phyloP scores from a whole-genome alignment of 1,140 invertebrate genomes.

The Paramacrobiotus metropolitanus region DNA sequence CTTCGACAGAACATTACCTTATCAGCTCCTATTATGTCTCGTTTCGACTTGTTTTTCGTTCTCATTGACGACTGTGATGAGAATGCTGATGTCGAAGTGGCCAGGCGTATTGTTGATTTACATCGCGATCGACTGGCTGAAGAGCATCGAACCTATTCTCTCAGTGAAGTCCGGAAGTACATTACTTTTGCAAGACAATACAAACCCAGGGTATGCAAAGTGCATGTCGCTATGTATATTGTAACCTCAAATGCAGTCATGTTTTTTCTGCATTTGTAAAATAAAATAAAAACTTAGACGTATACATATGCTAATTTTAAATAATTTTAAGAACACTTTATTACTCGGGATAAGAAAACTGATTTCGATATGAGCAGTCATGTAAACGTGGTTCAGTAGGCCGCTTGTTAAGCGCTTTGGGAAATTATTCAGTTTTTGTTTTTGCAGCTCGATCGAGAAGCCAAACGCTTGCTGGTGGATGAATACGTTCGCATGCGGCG shows the following conservation, averaged over 20 bases:
- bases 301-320: too few species aligned
- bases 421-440: conserved; percentile 6
- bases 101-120: conserved; percentile 76
- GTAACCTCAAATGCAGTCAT: too few species aligned
- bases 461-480: conserved; percentile 56
- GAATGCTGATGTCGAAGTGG: conserved; percentile 77
- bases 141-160: conserved; percentile 51
- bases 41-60: conserved; percentile 97
- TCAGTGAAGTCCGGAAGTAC: conserved; percentile 70
- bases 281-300: too few species aligned
- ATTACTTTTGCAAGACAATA: conserved; percentile 89
- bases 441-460: conserved; percentile 37
- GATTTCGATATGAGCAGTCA: too few species aligned
- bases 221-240: too few species aligned
- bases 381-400: too few species aligned
- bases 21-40: conserved; percentile 91
- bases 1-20: conserved; percentile 81
- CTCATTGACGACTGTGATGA: conserved; percentile 86
- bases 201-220: conserved; percentile 61
- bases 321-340: too few species aligned
- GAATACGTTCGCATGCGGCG: conserved; percentile 67
- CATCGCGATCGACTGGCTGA: conserved; percentile 55
- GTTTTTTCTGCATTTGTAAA: too few species aligned
- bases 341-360: too few species aligned
- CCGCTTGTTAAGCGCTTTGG: too few species aligned